A percentile compares a stretch with the other conserved stretches of the same genome.
Evolutionary conservation across 2,888 invertebrate genomes (phyloP).

Genomic region (Spatulosminthurus flaviceps): DNA sequence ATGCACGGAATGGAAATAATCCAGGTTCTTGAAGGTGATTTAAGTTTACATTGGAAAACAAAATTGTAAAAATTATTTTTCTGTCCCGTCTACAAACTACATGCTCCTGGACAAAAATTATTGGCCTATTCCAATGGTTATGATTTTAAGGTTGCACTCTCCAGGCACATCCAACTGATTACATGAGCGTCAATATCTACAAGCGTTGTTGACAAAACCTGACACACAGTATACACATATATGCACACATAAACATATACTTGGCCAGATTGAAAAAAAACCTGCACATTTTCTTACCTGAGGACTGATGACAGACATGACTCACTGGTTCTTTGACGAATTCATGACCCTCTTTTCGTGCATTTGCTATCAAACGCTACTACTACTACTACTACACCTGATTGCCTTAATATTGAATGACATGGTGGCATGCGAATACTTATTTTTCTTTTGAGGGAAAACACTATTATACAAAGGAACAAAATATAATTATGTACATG

Average conservation of each 20-base stretch:
- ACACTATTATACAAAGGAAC: too few species aligned
- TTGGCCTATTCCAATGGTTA: too few species aligned
- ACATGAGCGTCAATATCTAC: background rate
- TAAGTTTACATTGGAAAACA: too few species aligned
- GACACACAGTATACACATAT: background rate
- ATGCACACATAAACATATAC: background rate
- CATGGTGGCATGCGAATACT: background rate
- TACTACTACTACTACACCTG: constrained; percentile 9
- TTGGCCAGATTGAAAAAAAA: too few species aligned
- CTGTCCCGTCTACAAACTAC: too few species aligned
- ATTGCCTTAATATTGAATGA: constrained; percentile 1
- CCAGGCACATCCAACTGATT: background rate
- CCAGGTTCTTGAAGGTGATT: background rate
- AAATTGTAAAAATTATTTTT: too few species aligned
- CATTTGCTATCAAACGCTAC: background rate
- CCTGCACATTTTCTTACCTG: background rate
- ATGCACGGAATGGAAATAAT: background rate
- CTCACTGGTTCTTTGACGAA: constrained; percentile 37
- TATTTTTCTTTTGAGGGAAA: too few species aligned
- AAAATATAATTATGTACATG: too few species aligned
- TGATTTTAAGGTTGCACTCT: background rate
- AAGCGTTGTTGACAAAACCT: background rate
- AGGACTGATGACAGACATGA: constrained; percentile 20
- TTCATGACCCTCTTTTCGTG: constrained; percentile 44
- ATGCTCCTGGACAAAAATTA: too few species aligned